Conservation (phyloP, 2,113 vertebrate genomes). For the Capra hircus region DNA sequence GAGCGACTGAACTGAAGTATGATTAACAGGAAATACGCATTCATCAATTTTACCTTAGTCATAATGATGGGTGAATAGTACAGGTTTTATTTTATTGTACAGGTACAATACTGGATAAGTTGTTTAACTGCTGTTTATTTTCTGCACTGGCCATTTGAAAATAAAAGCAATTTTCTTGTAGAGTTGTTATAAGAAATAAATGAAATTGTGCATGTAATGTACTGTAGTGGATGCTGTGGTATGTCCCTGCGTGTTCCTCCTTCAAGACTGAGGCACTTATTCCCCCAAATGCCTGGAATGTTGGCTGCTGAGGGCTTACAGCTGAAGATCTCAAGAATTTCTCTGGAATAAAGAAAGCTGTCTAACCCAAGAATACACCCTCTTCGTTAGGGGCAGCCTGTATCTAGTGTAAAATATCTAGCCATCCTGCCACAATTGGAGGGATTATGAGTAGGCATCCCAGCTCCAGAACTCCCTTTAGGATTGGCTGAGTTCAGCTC, state of each 20-base stretch:
- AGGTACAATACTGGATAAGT: neutral
- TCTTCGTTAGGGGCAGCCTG: neutral
- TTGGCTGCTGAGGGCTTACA: neutral
- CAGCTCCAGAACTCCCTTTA: neutral
- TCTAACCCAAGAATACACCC: neutral
- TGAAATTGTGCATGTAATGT: neutral
- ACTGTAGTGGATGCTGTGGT: neutral
- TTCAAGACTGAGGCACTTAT: neutral
- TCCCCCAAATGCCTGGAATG: neutral
- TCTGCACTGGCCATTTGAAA: neutral
- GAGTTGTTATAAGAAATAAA: neutral
- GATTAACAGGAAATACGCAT: neutral
- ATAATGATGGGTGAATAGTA: neutral
- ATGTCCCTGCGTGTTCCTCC: rapidly evolving
- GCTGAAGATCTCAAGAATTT: neutral
- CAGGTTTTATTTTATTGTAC: neutral
- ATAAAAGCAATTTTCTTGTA: neutral
- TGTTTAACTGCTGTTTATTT: neutral
- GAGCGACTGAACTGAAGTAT: neutral
- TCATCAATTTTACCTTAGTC: neutral
- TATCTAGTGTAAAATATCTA: neutral
- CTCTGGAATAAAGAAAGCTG: neutral
- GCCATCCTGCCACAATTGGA: neutral
- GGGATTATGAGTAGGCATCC: neutral
- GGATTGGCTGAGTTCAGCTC: neutral